phyloP scores from a whole-genome alignment of 2,113 vertebrate species.

The Sterna hirundo region DNA sequence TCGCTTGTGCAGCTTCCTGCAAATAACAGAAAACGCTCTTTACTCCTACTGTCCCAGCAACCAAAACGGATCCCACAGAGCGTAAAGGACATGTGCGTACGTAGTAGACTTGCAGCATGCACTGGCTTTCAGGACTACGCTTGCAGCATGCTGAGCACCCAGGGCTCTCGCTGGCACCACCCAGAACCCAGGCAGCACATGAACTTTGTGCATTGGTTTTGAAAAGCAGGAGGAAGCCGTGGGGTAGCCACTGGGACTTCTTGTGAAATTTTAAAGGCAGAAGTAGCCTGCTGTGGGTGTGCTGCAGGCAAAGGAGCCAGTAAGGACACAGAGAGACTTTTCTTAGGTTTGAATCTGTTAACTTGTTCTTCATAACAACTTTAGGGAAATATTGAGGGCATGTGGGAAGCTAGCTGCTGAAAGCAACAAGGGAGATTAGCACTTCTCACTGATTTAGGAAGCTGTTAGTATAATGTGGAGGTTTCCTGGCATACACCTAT shows the following conservation, averaged over 20 bases:
- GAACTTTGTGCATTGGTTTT: neutral
- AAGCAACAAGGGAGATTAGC: neutral
- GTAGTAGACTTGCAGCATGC: neutral
- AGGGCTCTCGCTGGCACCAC: neutral
- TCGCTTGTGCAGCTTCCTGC: neutral
- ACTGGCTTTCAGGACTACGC: neutral
- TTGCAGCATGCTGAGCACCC: neutral
- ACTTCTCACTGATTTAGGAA: neutral
- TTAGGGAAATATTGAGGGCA: rapidly evolving
- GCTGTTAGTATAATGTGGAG: neutral
- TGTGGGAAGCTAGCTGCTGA: neutral
- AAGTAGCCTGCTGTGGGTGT: neutral
- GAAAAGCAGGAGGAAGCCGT: neutral
- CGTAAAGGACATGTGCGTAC: neutral
- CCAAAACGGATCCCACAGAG: neutral
- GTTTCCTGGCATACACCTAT: neutral
- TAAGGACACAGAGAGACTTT: neutral
- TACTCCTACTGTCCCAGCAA: neutral
- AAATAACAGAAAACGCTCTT: neutral
- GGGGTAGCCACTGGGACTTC: neutral
- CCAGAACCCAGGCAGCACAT: neutral
- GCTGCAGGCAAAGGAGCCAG: neutral
- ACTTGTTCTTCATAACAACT: neutral
- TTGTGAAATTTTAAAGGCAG: neutral
- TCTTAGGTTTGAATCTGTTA: neutral